Evolutionary conservation across 2,888 invertebrate species (phyloP).

Genomic region (Punctoribates punctum): DNA sequence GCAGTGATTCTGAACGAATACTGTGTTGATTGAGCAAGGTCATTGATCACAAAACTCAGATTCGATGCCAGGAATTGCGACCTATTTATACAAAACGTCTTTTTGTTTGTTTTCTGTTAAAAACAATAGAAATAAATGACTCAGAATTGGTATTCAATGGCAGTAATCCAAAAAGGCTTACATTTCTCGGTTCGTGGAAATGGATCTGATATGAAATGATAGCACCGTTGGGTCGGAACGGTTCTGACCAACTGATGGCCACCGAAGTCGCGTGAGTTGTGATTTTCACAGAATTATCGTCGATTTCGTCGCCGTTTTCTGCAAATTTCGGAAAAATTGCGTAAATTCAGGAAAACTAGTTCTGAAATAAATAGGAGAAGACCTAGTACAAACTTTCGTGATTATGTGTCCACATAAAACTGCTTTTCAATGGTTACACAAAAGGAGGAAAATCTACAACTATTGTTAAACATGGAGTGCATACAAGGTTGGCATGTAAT

Average conservation of each 20-base stretch:
- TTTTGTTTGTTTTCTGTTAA: conserved; percentile 46
- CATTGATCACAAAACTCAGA: conserved; percentile 41
- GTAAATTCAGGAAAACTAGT: not conserved
- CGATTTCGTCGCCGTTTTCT: conserved; percentile 68
- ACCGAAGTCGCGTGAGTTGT: conserved; percentile 57
- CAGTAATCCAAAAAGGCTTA: conserved; percentile 12
- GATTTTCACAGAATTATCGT: conserved; percentile 57
- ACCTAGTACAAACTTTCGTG: no score
- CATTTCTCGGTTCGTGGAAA: conserved; percentile 59
- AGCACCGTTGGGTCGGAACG: conserved; percentile 77
- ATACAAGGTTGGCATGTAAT: no score
- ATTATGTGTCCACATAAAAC: no score
- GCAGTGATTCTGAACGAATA: conserved; percentile 71
- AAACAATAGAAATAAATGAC: not conserved
- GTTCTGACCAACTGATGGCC: conserved; percentile 74
- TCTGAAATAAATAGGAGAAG: no score
- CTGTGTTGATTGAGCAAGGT: conserved; percentile 42
- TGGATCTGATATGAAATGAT: conserved; percentile 78
- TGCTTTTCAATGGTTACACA: no score
- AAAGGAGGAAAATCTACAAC: no score
- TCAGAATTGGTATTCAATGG: no score
- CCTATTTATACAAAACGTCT: conserved; percentile 62
- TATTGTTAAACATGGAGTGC: no score
- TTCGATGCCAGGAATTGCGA: conserved; percentile 53
- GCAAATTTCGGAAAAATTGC: not conserved